A percentile compares a stretch with the other conserved stretches of the same genome.
Conservation (phyloP, 1,140 invertebrate species). For the Musca vetustissima region DNA sequence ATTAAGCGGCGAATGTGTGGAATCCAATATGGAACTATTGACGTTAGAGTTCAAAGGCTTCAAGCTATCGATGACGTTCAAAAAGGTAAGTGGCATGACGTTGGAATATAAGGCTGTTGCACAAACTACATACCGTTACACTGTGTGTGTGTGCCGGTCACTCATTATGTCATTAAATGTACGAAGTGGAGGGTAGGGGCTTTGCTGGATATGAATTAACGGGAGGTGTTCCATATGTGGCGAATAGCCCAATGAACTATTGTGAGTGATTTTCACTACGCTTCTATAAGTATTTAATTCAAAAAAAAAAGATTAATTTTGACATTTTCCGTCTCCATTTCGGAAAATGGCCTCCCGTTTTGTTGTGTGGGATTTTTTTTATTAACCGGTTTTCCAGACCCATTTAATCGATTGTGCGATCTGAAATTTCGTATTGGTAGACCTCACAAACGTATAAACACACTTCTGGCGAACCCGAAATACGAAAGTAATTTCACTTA, state of each 20-base stretch:
- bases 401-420: too few relatives aligned
- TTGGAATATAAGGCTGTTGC: background rate
- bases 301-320: too few relatives aligned
- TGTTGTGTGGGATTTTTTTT: background rate
- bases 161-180: too few relatives aligned
- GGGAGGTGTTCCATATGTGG: too few relatives aligned
- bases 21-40: conserved; percentile 69
- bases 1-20: conserved; percentile 67
- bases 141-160: background rate
- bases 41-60: conserved; percentile 73
- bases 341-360: background rate
- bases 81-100: conserved; percentile 56
- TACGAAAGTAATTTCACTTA: too few relatives aligned
- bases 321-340: background rate
- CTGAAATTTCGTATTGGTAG: too few relatives aligned
- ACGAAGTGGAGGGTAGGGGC: background rate
- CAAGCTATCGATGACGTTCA: conserved; percentile 68
- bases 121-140: background rate
- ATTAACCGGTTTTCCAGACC: too few relatives aligned
- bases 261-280: too few relatives aligned
- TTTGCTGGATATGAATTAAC: background rate
- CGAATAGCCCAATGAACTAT: too few relatives aligned
- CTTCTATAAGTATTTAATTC: too few relatives aligned
- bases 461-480: too few relatives aligned
- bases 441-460: too few relatives aligned